These are phyloP conservation scores for Nezara viridula DNA, from an alignment of 2,888 invertebrate genomes.

Conservation along the genomic window DNA sequence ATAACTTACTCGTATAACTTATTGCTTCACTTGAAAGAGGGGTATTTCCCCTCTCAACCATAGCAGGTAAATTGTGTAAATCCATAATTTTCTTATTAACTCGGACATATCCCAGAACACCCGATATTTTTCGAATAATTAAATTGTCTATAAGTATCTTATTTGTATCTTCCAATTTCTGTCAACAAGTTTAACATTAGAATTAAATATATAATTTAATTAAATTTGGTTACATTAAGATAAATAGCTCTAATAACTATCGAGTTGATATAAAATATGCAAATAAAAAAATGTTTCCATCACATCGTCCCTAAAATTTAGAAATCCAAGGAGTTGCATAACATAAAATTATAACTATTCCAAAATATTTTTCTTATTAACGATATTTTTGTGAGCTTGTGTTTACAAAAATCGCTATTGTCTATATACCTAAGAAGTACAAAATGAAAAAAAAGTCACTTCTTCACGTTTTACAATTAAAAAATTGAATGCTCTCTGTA, in stretches of 20 bases:
- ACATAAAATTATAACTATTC: too few relatives aligned
- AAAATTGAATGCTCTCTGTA: too few relatives aligned
- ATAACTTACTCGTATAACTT: constrained; percentile 57
- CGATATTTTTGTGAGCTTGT: too few relatives aligned
- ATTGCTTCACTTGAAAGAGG: constrained; percentile 58
- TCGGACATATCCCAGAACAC: constrained; percentile 57
- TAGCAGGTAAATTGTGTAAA: constrained; percentile 50
- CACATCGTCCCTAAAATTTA: too few relatives aligned
- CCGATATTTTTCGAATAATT: constrained; percentile 51
- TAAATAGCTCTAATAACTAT: background rate
- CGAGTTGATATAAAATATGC: background rate
- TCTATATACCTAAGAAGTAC: too few relatives aligned
- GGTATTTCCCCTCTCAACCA: background rate
- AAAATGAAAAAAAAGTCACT: too few relatives aligned
- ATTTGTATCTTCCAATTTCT: background rate
- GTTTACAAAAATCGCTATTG: too few relatives aligned
- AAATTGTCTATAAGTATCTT: background rate
- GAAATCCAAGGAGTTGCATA: too few relatives aligned
- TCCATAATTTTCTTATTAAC: constrained; percentile 59
- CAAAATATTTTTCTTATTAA: too few relatives aligned
- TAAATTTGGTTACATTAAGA: background rate
- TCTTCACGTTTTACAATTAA: too few relatives aligned
- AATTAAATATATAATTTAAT: background rate
- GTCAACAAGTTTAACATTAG: background rate
- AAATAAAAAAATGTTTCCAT: too few relatives aligned